Conservation (phyloP, 1,140 invertebrate species). For the Musca vetustissima region DNA sequence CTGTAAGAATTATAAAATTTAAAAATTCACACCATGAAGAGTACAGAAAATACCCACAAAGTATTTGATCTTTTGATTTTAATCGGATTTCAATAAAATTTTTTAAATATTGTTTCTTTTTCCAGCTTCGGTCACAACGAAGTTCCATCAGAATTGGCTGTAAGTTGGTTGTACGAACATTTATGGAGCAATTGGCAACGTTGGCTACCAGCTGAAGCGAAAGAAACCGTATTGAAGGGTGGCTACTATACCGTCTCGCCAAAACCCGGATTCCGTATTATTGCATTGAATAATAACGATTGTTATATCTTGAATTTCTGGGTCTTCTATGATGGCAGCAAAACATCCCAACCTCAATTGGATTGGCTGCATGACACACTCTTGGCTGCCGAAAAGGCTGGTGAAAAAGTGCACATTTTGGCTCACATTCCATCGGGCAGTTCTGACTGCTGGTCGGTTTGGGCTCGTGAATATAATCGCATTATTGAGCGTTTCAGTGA, state of each 20-base stretch:
- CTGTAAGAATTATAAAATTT: no score
- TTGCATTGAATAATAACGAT: slow-evolving; percentile 74
- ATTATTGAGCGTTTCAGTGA: slow-evolving; percentile 65
- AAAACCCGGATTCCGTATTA: slow-evolving; percentile 68
- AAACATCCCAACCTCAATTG: slow-evolving; percentile 61
- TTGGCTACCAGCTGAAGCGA: slow-evolving; percentile 67
- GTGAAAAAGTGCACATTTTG: slow-evolving; percentile 80
- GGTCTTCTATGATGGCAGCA: slow-evolving; percentile 50
- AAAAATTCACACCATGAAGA: no score
- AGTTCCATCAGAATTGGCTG: slow-evolving; percentile 56
- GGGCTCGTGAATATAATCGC: slow-evolving; percentile 66
- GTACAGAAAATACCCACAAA: no score
- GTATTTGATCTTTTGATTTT: neutral
- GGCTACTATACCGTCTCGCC: slow-evolving; percentile 72
- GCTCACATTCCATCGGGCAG: slow-evolving; percentile 79
- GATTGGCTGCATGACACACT: slow-evolving; percentile 75
- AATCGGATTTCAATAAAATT: neutral
- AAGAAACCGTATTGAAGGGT: slow-evolving; percentile 63
- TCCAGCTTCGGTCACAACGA: slow-evolving; percentile 43
- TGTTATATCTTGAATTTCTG: slow-evolving; percentile 75
- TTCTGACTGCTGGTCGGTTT: slow-evolving; percentile 67
- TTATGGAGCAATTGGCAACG: slow-evolving; percentile 65
- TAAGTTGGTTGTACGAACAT: slow-evolving; percentile 70
- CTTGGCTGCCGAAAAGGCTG: slow-evolving; percentile 67
- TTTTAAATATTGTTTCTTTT: neutral